phyloP scores from a whole-genome alignment of 2,888 invertebrate species.

The Drosophila tripunctata region DNA sequence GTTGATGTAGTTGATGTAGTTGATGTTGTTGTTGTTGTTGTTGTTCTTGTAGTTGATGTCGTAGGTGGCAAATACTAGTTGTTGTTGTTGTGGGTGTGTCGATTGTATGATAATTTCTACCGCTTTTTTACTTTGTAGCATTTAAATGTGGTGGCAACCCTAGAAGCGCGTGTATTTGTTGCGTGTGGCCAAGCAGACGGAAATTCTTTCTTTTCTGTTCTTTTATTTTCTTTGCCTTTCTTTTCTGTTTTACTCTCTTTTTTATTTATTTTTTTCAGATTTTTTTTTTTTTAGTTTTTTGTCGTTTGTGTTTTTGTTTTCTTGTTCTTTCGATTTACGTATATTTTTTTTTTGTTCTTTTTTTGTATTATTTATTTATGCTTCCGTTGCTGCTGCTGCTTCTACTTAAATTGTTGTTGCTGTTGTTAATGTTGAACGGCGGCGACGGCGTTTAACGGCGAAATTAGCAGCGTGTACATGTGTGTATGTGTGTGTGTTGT shows the following conservation, averaged over 20 bases:
- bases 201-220: slow-evolving; percentile 5
- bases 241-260: neutral
- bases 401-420: too few species aligned
- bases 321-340: slow-evolving; percentile 7
- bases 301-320: neutral
- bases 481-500: slow-evolving; percentile 5
- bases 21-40: slow-evolving; percentile 26
- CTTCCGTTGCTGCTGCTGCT: slow-evolving; percentile 4
- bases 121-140: slow-evolving; percentile 1
- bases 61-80: slow-evolving; percentile 21
- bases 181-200: slow-evolving; percentile 59
- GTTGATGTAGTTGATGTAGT: slow-evolving; percentile 27
- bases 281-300: neutral
- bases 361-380: slow-evolving; percentile 23
- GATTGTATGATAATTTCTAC: slow-evolving; percentile 34
- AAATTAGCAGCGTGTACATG: slow-evolving; percentile 42
- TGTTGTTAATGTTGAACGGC: slow-evolving; percentile 24
- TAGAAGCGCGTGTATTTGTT: slow-evolving; percentile 47
- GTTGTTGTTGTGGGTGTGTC: slow-evolving; percentile 42
- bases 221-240: neutral
- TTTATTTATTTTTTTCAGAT: too few species aligned
- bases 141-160: slow-evolving; percentile 45
- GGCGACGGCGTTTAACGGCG: slow-evolving; percentile 46
- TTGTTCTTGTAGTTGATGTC: slow-evolving; percentile 40
- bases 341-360: slow-evolving; percentile 10